Evolutionary conservation across 1,140 invertebrate genomes (phyloP), one percentile per base, ranked within the genome.

Genomic region (Euglossa dilemma): DNA sequence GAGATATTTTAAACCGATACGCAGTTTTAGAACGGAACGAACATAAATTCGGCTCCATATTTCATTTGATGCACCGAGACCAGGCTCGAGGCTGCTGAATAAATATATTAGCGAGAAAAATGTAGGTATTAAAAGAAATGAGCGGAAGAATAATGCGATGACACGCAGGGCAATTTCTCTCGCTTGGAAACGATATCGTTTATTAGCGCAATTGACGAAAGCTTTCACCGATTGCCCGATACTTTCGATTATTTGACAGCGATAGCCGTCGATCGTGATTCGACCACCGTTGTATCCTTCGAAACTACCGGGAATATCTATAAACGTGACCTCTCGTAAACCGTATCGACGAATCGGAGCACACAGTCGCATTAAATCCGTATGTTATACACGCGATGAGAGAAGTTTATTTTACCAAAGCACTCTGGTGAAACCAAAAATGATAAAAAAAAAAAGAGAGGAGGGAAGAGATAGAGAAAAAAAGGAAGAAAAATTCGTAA

Each of bases 141-240:
- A 74, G n/a, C 8, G 43, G 14, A 28, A 47, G 25, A 59, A 61
- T 75, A 63, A 75, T 28, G 72, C 23, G 72, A 75, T 75, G 28
- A 75, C 61, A n/a, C 57, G n/a, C 36, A 23, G 8, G 57, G 72
- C n/a, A 20, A 50, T 50, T 25, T 25, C n/a, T 20, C 72, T 47
- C n/a, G 56, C 6, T 8, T 14, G 28, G 61, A 75, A 61, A 56
- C 72, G 61, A 75, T 75, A 61, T 61, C 72, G 57, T 75, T 75
- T 61, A 75, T 75, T 61, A 75, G 72, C 57, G 43, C 57, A 23
- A 75, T 75, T 75, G 72, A 61, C 45, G 57, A 50, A 61, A 75
- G 72, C 72, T 61, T 61, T 50, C 45, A 50, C 23, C 43, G 72
- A 74, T 74, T 61, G n/a, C 18, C 8, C 57, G 57, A 75, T 61